These are phyloP conservation scores for Chromobotia macracanthus DNA, from an alignment of 2,797 vertebrate species.

Conservation along the genomic window DNA sequence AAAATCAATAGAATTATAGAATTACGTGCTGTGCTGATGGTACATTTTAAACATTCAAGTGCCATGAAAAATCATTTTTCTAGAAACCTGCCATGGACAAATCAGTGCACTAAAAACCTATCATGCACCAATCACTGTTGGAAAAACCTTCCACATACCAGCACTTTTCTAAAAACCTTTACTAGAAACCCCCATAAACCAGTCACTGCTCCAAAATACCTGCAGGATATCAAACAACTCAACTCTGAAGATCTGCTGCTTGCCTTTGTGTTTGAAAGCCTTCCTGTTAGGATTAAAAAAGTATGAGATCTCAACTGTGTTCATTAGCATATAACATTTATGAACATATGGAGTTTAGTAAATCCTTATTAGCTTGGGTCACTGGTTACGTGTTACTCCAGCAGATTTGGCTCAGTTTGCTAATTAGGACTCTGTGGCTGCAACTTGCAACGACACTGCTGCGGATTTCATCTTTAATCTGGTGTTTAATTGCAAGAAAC, in stretches of 20 bases:
- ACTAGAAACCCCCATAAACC: too few relatives aligned
- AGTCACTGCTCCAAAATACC: too few relatives aligned
- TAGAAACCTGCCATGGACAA: background rate
- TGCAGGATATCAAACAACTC: background rate
- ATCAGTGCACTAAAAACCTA: background rate
- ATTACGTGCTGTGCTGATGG: too few relatives aligned
- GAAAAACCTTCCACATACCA: too few relatives aligned
- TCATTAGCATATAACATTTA: conserved; percentile 37
- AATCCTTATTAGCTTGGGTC: background rate
- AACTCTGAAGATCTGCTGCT: background rate
- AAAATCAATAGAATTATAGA: too few relatives aligned
- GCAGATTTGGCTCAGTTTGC: background rate
- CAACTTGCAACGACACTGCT: background rate
- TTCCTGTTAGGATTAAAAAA: background rate
- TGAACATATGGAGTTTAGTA: conserved; percentile 27
- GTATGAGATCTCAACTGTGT: background rate
- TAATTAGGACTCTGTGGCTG: background rate
- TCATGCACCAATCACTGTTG: background rate
- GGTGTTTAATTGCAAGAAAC: conserved; percentile 11
- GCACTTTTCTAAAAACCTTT: too few relatives aligned
- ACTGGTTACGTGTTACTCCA: conserved; percentile 3
- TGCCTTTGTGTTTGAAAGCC: conserved; percentile 2
- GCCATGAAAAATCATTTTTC: too few relatives aligned
- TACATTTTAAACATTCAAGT: too few relatives aligned
- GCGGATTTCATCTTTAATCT: conserved; percentile 11